A percentile compares a stretch with the other conserved stretches of the same genome.
Conservation (phyloP, 2,113 vertebrate genomes). For the Xenus cinereus region DNA sequence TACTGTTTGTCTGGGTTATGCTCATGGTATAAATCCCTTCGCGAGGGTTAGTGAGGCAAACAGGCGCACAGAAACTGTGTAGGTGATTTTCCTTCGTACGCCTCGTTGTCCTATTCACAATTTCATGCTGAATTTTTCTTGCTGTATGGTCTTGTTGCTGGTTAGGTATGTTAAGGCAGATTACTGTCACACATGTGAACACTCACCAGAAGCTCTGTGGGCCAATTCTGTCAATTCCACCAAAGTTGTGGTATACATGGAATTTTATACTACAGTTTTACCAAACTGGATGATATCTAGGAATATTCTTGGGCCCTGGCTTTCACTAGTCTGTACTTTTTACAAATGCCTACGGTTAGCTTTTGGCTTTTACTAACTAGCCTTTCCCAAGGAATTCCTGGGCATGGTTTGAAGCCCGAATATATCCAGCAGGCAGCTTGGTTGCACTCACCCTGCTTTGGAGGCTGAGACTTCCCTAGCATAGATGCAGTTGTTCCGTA, state of each 20-base stretch:
- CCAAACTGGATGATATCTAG: not conserved
- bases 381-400: not conserved
- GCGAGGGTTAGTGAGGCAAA: not conserved
- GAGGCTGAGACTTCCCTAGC: not conserved
- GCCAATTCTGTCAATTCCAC: not conserved
- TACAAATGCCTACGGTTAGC: not conserved
- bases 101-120: not conserved
- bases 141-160: not conserved
- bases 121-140: not conserved
- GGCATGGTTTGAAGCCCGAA: not conserved
- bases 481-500: rapidly evolving
- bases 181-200: not conserved
- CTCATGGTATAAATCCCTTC: not conserved
- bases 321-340: not conserved
- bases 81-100: not conserved
- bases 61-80: not conserved
- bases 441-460: not conserved
- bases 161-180: not conserved
- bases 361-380: not conserved
- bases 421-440: not conserved
- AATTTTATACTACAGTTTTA: not conserved
- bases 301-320: not conserved
- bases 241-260: not conserved
- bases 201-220: not conserved
- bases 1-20: constrained; percentile 22